Evolutionary conservation across 2,888 invertebrate genomes (phyloP), one percentile per base, ranked within the genome.

Genomic region (Ormyrus thymus): DNA sequence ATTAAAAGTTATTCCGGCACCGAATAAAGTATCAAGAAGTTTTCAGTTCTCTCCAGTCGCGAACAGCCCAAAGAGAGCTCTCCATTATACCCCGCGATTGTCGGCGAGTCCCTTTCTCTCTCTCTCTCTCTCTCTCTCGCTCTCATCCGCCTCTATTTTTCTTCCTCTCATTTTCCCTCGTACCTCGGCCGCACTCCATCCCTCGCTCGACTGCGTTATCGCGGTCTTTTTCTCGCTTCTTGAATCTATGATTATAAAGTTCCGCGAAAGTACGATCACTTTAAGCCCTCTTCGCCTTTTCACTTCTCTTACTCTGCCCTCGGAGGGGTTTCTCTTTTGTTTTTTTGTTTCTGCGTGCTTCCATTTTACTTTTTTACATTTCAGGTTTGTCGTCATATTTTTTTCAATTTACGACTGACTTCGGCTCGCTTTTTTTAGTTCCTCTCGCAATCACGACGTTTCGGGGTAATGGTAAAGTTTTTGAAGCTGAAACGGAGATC

Each of bases 11-110:
- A 83, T 84, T 83, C 82, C 79, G 73, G 71, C 79, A 74, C 79
- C 81, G 82, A 82, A 84, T 84, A 82, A 82, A 83, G 83, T 84
- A 84, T 84, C 83, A 80, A 83, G 82, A 84, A 84, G 83, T 84
- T 84, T 81, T 77, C 71, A 83, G 82, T 81, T 81, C 62, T 76
- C 45, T 53, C 66, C 58, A 5, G 15, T 7, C 66, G 48, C 55
- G 58, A 66, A 50, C 51, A 59, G 53, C 11, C 68, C 9, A 29
- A 69, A 66, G 62, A 13, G 83, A 81, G 79, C 81, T 70, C 65
- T 79, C 72, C 78, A 79, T 78, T 81, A 77, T 75, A 76, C 71
- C 58, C 68, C n/a, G 13, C 71, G 79, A 80, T 81, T 81, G 79
- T 79, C 75, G 71, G 55, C 73, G 45, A 53, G 64, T 62, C 53